phyloP scores from a whole-genome alignment of 2,888 invertebrate species.

The Volucella inanis region DNA sequence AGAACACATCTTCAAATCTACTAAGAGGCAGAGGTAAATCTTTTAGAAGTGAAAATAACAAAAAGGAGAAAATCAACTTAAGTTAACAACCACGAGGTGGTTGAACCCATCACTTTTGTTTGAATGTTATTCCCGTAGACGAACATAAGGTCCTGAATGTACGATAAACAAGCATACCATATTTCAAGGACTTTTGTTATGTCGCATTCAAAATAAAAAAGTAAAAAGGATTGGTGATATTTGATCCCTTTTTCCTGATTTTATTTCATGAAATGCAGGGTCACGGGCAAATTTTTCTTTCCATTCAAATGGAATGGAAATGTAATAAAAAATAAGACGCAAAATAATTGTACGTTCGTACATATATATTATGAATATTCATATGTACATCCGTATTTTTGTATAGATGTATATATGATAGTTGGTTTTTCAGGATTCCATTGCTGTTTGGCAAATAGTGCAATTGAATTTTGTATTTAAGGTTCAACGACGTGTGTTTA shows the following conservation, averaged over 20 bases:
- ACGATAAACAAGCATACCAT: slow-evolving; percentile 44
- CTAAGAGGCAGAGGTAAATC: neutral
- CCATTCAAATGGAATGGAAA: slow-evolving; percentile 44
- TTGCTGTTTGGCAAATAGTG: no score
- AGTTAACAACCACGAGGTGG: slow-evolving; percentile 36
- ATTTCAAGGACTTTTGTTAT: slow-evolving; percentile 65
- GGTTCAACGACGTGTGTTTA: no score
- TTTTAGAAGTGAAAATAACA: slow-evolving; percentile 51
- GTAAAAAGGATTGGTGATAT: slow-evolving; percentile 59
- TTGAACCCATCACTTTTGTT: slow-evolving; percentile 43
- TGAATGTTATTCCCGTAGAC: neutral
- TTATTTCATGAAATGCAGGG: slow-evolving; percentile 41
- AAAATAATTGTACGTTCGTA: neutral
- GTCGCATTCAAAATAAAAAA: slow-evolving; percentile 52
- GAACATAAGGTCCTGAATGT: slow-evolving; percentile 34
- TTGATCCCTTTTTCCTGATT: slow-evolving; percentile 57
- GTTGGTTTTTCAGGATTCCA: no score
- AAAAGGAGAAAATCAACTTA: slow-evolving; percentile 39
- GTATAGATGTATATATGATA: no score
- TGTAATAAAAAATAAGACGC: slow-evolving; percentile 41
- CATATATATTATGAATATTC: no score
- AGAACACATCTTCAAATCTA: no score
- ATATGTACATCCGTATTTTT: no score
- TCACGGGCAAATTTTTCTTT: slow-evolving; percentile 50
- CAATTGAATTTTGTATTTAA: no score